Percentiles rank a stretch among this genome's conserved stretches.
phyloP scores from a whole-genome alignment of 1,140 invertebrate species.

The Eufriesea mexicana region DNA sequence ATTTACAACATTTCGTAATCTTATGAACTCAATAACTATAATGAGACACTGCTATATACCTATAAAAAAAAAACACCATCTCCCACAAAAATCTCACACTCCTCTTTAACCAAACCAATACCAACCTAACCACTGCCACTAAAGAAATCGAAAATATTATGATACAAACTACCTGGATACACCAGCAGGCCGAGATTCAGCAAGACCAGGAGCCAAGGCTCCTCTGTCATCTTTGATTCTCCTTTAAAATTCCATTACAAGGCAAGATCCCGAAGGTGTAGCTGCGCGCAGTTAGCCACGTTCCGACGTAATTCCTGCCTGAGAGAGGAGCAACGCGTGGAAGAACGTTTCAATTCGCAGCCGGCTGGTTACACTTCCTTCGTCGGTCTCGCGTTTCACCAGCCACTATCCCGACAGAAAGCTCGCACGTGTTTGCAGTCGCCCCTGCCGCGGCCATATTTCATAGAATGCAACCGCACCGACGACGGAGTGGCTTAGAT shows the following conservation, averaged over 20 bases:
- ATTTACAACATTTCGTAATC: no score
- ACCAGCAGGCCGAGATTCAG: not conserved
- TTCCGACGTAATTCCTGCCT: not conserved
- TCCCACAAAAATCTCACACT: no score
- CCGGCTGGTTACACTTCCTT: not conserved
- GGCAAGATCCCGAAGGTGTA: not conserved
- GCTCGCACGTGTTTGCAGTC: constrained; percentile 7
- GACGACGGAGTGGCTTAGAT: constrained; percentile 33
- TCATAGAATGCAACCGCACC: constrained; percentile 34
- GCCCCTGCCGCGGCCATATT: constrained; percentile 27
- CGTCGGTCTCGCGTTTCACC: not conserved
- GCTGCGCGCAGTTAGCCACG: not conserved
- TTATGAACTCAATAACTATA: no score
- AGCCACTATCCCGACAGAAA: not conserved
- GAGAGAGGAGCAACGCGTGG: not conserved
- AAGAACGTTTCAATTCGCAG: constrained; percentile 7
- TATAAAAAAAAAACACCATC: no score
- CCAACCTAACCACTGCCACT: no score
- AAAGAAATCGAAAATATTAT: no score
- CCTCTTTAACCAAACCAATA: no score
- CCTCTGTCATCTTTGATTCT: not conserved
- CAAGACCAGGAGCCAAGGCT: no score
- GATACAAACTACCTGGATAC: no score
- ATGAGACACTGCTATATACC: no score
- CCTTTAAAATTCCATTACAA: not conserved